Evolutionary conservation across 2,888 invertebrate genomes (phyloP).

Genomic region (Xanthia togata): DNA sequence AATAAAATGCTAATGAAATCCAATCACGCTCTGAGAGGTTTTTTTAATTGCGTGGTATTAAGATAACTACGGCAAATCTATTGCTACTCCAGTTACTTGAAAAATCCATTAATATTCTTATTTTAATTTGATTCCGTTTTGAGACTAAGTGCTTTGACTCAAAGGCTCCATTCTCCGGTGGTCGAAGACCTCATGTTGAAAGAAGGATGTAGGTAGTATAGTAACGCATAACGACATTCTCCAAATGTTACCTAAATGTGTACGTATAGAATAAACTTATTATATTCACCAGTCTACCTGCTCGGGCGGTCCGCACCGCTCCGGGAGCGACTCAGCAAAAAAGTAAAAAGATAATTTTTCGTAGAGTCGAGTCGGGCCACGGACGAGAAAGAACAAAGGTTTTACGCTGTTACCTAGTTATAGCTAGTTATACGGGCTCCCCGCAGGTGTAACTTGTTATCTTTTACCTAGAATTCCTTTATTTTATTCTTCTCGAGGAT

Average conservation of each 20-base stretch:
- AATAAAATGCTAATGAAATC: conserved; percentile 66
- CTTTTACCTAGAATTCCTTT: conserved; percentile 83
- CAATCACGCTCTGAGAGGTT: conserved; percentile 52
- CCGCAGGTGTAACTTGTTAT: conserved; percentile 88
- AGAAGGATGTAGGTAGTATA: conserved; percentile 35
- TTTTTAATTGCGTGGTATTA: conserved; percentile 60
- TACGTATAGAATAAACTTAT: conserved; percentile 76
- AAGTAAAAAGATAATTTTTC: conserved; percentile 88
- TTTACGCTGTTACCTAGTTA: conserved; percentile 85
- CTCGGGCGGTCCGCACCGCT: conserved; percentile 79
- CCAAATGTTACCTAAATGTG: conserved; percentile 66
- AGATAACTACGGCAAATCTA: conserved; percentile 50
- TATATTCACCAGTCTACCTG: conserved; percentile 86
- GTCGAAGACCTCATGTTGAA: conserved; percentile 28
- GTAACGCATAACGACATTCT: conserved; percentile 61
- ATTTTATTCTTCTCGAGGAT: conserved; percentile 77
- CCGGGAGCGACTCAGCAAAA: conserved; percentile 85
- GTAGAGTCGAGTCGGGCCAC: conserved; percentile 83
- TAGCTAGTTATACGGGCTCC: conserved; percentile 84
- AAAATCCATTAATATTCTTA: conserved; percentile 45
- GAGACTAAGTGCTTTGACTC: conserved; percentile 30
- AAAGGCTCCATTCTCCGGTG: conserved; percentile 23
- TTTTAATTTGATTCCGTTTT: conserved; percentile 35
- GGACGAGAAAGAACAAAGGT: conserved; percentile 87
- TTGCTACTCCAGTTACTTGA: conserved; percentile 40